A percentile compares a stretch with the other conserved stretches of the same genome.
These are phyloP conservation scores for Fundulus diaphanus DNA, from an alignment of 2,797 vertebrate species.

Conservation along the genomic window DNA sequence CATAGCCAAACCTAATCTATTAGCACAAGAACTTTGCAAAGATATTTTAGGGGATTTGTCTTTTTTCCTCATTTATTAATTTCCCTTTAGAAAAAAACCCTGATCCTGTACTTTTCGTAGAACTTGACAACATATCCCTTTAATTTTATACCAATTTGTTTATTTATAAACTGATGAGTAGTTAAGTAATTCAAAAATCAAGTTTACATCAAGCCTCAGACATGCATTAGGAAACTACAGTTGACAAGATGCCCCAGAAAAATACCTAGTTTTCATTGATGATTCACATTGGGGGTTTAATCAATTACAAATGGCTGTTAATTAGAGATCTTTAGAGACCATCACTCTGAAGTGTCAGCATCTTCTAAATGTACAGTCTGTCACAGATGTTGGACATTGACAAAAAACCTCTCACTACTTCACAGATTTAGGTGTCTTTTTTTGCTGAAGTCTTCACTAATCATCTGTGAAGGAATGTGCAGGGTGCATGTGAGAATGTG, in stretches of 20 bases:
- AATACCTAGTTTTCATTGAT: slow-evolving; percentile 73
- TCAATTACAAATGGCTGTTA: slow-evolving; percentile 81
- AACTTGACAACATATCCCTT: background rate
- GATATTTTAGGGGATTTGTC: too few relatives aligned
- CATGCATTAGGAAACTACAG: slow-evolving; percentile 41
- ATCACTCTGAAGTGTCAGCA: slow-evolving; percentile 64
- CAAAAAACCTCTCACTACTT: slow-evolving; percentile 63
- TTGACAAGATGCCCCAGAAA: slow-evolving; percentile 63
- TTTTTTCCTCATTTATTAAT: background rate
- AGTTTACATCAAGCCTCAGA: slow-evolving; percentile 58
- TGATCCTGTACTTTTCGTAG: background rate
- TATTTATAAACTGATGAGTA: slow-evolving; percentile 45
- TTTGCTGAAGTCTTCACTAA: slow-evolving; percentile 68
- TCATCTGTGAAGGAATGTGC: slow-evolving; percentile 65
- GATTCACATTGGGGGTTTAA: slow-evolving; percentile 75
- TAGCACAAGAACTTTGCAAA: background rate
- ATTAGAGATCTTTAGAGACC: slow-evolving; percentile 67
- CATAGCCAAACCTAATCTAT: too few relatives aligned
- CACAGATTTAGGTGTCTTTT: slow-evolving; percentile 67
- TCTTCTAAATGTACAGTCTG: slow-evolving; percentile 52
- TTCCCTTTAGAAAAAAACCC: background rate
- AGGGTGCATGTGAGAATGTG: background rate
- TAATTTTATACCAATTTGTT: slow-evolving; percentile 10
- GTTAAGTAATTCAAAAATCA: slow-evolving; percentile 49
- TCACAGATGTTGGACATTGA: slow-evolving; percentile 62